Evolutionary conservation across 2,888 invertebrate species (phyloP).

Genomic region (Elysia crispata): DNA sequence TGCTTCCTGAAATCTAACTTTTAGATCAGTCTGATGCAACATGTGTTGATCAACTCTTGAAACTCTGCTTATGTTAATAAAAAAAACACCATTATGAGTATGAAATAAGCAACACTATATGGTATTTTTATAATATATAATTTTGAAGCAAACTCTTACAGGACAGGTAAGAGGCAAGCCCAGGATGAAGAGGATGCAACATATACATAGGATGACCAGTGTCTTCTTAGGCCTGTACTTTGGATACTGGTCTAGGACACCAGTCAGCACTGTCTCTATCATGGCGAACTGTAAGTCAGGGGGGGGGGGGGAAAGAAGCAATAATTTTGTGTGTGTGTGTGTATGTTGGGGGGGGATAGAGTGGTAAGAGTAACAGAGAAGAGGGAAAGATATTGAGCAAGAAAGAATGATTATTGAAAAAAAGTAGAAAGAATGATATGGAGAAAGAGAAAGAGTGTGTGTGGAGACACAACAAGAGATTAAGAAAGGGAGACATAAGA

Average conservation of each 20-base stretch:
- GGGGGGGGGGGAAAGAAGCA: background rate
- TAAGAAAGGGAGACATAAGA: background rate
- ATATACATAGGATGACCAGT: constrained; percentile 65
- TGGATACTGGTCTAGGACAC: constrained; percentile 76
- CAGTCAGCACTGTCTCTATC: constrained; percentile 77
- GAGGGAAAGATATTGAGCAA: background rate
- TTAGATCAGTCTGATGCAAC: too few species aligned
- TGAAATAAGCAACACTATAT: background rate
- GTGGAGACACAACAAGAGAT: background rate
- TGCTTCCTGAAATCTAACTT: too few species aligned
- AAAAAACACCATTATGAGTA: background rate
- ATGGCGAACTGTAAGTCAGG: constrained; percentile 75
- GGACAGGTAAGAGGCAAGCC: constrained; percentile 73
- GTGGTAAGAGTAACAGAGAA: background rate
- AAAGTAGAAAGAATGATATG: background rate
- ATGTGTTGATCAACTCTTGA: too few species aligned
- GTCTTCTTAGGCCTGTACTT: constrained; percentile 77
- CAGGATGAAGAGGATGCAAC: constrained; percentile 69
- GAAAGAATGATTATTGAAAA: too few species aligned
- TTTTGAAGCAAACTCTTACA: constrained; percentile 59
- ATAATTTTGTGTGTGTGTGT: too few species aligned
- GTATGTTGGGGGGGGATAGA: background rate
- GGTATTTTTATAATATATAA: too few species aligned
- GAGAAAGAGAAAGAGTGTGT: background rate
- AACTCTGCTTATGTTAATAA: too few species aligned